These are phyloP conservation scores for Paguma larvata DNA, from an alignment of 2,797 vertebrate genomes.

Conservation along the genomic window DNA sequence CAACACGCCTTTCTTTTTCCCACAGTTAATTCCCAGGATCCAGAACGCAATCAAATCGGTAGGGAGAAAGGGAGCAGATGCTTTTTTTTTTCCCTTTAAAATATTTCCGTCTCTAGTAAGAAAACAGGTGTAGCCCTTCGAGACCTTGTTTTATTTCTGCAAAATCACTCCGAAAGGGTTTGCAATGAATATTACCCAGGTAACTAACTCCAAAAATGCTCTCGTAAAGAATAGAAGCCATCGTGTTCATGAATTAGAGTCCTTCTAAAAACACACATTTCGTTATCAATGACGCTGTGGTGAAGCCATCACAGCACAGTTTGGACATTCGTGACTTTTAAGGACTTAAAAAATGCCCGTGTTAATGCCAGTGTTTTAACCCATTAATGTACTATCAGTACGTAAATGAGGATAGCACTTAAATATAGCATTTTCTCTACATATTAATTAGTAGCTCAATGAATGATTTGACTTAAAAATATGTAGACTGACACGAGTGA, in stretches of 20 bases:
- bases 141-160: not conserved
- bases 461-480: constrained; percentile 80
- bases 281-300: not conserved
- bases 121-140: not conserved
- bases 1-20: not conserved
- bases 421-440: constrained; percentile 55
- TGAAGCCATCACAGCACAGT: not conserved
- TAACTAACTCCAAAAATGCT: not conserved
- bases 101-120: not conserved
- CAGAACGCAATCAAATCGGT: not conserved
- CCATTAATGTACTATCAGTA: not conserved
- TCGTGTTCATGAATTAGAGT: not conserved
- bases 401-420: constrained; percentile 43
- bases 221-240: not conserved
- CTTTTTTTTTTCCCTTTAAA: not conserved
- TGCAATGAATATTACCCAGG: not conserved
- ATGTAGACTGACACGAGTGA: constrained; percentile 70
- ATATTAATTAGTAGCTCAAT: constrained; percentile 78
- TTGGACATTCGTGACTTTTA: not conserved
- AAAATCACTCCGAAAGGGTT: not conserved
- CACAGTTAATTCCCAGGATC: not conserved
- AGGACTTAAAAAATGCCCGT: not conserved
- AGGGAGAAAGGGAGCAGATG: not conserved
- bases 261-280: not conserved
- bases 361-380: not conserved